Percentiles rank a stretch among this genome's conserved stretches.
These are phyloP conservation scores for Atta colombica DNA, from an alignment of 1,140 invertebrate genomes.

Conservation along the genomic window DNA sequence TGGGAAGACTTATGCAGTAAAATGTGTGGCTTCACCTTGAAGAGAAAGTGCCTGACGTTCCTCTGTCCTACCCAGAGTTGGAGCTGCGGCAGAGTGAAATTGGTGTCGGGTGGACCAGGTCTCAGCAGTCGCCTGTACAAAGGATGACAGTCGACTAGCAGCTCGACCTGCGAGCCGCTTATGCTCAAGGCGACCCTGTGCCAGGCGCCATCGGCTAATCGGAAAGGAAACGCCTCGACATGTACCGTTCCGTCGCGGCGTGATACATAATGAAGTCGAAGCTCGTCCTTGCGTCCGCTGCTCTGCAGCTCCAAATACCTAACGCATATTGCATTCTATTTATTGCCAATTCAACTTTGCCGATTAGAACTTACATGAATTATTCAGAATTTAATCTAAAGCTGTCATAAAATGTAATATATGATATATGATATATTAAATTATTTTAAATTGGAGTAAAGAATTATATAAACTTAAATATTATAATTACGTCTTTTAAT, in stretches of 20 bases:
- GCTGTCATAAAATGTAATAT: background rate
- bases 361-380: background rate
- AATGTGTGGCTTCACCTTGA: slow-evolving; percentile 90
- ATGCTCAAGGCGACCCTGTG: slow-evolving; percentile 94
- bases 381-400: background rate
- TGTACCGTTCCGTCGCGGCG: slow-evolving; percentile 89
- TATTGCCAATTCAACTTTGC: slow-evolving; percentile 8
- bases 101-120: slow-evolving; percentile 90
- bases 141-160: slow-evolving; percentile 95
- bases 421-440: background rate
- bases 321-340: slow-evolving; percentile 45
- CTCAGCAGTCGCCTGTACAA: slow-evolving; percentile 92
- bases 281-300: slow-evolving; percentile 94
- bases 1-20: background rate
- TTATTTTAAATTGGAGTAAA: background rate
- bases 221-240: slow-evolving; percentile 95
- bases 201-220: slow-evolving; percentile 94
- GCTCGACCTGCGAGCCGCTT: slow-evolving; percentile 93
- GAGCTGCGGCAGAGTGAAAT: slow-evolving; percentile 90
- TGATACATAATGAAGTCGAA: slow-evolving; percentile 92
- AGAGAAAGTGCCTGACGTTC: slow-evolving; percentile 93
- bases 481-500: background rate
- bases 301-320: slow-evolving; percentile 97
- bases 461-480: background rate
- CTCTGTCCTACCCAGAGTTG: slow-evolving; percentile 95